Conservation (phyloP, 2,797 vertebrate species). For the Simalia tracyae region DNA sequence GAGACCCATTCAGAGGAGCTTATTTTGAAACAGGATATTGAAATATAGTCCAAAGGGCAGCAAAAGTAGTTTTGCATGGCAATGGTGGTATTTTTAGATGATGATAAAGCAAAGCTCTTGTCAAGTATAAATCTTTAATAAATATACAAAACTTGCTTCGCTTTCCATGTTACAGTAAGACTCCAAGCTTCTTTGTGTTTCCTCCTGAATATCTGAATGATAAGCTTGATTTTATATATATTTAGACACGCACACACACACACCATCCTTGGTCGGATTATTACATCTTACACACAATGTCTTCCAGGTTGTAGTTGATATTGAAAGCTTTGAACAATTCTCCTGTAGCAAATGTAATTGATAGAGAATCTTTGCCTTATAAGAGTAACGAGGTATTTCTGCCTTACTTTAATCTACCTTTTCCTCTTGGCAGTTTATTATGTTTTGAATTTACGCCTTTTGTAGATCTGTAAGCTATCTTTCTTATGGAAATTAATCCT, state of each 20-base stretch:
- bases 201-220: conserved; percentile 77
- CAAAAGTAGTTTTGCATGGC: conserved; percentile 68
- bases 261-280: conserved; percentile 75
- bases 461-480: conserved; percentile 92
- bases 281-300: conserved; percentile 76
- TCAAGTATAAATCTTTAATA: conserved; percentile 78
- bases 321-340: conserved; percentile 87
- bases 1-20: conserved; percentile 52
- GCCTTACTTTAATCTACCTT: conserved; percentile 90
- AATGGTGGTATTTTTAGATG: conserved; percentile 70
- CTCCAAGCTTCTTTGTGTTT: conserved; percentile 65
- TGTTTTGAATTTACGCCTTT: conserved; percentile 91
- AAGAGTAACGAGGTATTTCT: conserved; percentile 90
- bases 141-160: conserved; percentile 64
- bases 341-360: conserved; percentile 85
- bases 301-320: conserved; percentile 78
- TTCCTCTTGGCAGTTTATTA: conserved; percentile 86
- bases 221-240: conserved; percentile 79
- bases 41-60: conserved; percentile 70
- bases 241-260: conserved; percentile 69
- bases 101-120: conserved; percentile 74
- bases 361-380: conserved; percentile 85
- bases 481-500: conserved; percentile 99
- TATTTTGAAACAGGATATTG: conserved; percentile 76
- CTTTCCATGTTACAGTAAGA: conserved; percentile 67